Evolutionary conservation across 2,888 invertebrate species (phyloP).

Genomic region (Campoletis raptor): DNA sequence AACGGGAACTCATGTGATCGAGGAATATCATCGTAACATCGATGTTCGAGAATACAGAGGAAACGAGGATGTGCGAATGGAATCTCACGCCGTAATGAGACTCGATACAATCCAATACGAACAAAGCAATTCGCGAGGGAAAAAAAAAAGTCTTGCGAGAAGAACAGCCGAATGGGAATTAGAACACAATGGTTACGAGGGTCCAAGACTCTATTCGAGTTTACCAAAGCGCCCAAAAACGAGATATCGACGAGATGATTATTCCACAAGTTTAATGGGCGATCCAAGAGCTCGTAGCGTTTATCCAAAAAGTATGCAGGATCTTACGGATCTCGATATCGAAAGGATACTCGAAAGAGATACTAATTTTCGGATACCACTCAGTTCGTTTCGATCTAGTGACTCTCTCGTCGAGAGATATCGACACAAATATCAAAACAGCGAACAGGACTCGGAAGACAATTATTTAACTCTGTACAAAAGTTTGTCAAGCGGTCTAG

Average conservation of each 20-base stretch:
- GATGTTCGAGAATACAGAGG: slow-evolving; percentile 57
- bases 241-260: slow-evolving; percentile 65
- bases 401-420: slow-evolving; percentile 67
- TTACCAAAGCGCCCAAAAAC: slow-evolving; percentile 76
- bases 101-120: slow-evolving; percentile 55
- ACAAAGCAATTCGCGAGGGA: slow-evolving; percentile 3
- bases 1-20: slow-evolving; percentile 35
- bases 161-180: slow-evolving; percentile 32
- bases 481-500: slow-evolving; percentile 77
- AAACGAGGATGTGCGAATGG: slow-evolving; percentile 34
- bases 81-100: slow-evolving; percentile 58
- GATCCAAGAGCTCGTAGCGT: slow-evolving; percentile 72
- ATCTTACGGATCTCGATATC: slow-evolving; percentile 81
- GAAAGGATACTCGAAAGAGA: slow-evolving; percentile 80
- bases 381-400: slow-evolving; percentile 59
- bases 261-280: slow-evolving; percentile 71
- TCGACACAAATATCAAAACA: slow-evolving; percentile 50
- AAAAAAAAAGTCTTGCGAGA: slow-evolving; percentile 10
- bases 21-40: slow-evolving; percentile 65
- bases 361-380: slow-evolving; percentile 71
- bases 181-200: slow-evolving; percentile 25
- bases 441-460: slow-evolving; percentile 71
- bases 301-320: slow-evolving; percentile 80
- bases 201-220: slow-evolving; percentile 76
- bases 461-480: slow-evolving; percentile 78